Percentiles rank a stretch among this genome's conserved stretches.
These are phyloP conservation scores for Agrenia bidenticulata DNA, from an alignment of 2,888 invertebrate genomes.

Conservation along the genomic window DNA sequence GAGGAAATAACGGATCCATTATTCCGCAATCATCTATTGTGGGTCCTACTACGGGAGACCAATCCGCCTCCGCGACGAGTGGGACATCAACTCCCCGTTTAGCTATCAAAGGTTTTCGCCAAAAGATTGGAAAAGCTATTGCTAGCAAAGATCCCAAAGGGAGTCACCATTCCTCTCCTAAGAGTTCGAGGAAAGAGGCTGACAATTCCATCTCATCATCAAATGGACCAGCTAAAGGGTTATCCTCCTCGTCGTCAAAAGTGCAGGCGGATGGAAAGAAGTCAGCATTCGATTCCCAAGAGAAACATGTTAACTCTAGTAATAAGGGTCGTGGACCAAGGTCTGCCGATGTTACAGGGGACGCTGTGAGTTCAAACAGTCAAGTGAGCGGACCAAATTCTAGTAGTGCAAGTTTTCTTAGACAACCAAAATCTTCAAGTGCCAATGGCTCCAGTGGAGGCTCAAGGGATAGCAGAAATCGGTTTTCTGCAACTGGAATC, in stretches of 20 bases:
- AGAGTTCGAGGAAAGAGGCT: conserved; percentile 36
- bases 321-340: conserved; percentile 4
- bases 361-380: neutral
- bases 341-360: neutral
- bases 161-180: conserved; percentile 28
- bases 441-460: conserved; percentile 13
- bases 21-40: conserved; percentile 29
- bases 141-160: conserved; percentile 39
- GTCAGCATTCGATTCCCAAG: conserved; percentile 4
- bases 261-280: conserved; percentile 22
- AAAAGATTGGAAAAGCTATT: conserved; percentile 51
- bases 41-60: conserved; percentile 14
- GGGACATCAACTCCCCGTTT: conserved; percentile 45
- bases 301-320: neutral
- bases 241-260: conserved; percentile 17
- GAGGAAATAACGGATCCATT: conserved; percentile 22
- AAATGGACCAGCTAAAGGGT: conserved; percentile 23
- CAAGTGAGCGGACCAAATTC: conserved; percentile 10
- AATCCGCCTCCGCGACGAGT: conserved; percentile 21
- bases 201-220: conserved; percentile 21
- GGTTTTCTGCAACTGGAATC: conserved; percentile 50
- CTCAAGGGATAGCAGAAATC: conserved; percentile 39
- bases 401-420: conserved; percentile 34
- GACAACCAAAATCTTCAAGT: conserved; percentile 41
- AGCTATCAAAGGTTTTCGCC: conserved; percentile 52